A percentile compares a stretch with the other conserved stretches of the same genome.
These are phyloP conservation scores for Nesogale talazaci DNA, from an alignment of 2,113 vertebrate genomes.

Conservation along the genomic window DNA sequence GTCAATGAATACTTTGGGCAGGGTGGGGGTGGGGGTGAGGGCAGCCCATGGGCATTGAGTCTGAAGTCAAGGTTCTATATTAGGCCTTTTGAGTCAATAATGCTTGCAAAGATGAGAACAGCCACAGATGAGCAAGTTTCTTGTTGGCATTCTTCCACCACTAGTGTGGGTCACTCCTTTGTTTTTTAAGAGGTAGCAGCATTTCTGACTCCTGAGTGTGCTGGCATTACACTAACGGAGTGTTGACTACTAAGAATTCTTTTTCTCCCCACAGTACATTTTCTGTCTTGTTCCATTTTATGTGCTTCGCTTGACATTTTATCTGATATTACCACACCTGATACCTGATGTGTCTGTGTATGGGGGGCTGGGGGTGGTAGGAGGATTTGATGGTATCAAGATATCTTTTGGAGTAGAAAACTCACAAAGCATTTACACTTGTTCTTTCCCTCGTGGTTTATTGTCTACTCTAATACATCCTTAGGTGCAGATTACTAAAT, in stretches of 20 bases:
- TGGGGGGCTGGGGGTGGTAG: too few species aligned
- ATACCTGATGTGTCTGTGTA: not conserved
- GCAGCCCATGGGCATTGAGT: not conserved
- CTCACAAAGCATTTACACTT: not conserved
- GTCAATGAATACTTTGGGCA: not conserved
- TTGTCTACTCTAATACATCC: not conserved
- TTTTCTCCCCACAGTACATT: constrained; percentile 3
- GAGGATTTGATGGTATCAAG: too few species aligned
- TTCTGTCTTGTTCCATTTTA: constrained; percentile 1
- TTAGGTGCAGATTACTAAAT: not conserved
- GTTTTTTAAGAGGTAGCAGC: constrained; percentile 70
- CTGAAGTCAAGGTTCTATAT: constrained; percentile 11
- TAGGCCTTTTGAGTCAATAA: constrained; percentile 2
- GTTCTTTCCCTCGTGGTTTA: not conserved
- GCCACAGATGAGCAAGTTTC: constrained; percentile 33
- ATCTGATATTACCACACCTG: not conserved
- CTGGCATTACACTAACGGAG: constrained; percentile 24
- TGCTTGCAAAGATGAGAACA: not conserved
- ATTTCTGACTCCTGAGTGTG: constrained; percentile 46
- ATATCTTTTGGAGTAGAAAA: constrained; percentile 25
- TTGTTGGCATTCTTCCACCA: constrained; percentile 12
- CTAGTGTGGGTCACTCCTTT: constrained; percentile 29
- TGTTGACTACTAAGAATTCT: constrained; percentile 34
- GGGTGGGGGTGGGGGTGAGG: not conserved
- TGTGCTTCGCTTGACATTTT: constrained; percentile 5